These are phyloP conservation scores for Styela plicata DNA, from an alignment of 23 tunicate genomes.

Conservation along the genomic window DNA sequence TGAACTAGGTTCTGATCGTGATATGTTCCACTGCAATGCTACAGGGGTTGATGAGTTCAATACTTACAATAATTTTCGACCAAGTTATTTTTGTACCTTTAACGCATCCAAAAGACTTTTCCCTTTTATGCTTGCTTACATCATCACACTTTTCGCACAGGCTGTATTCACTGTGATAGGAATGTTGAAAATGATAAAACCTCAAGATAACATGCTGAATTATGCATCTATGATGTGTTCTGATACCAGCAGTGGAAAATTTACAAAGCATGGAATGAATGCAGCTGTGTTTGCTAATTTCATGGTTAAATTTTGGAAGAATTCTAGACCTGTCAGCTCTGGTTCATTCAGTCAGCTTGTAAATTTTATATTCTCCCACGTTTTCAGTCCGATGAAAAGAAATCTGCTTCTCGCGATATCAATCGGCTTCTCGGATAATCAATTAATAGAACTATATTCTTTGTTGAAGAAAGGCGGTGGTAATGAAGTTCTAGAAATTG, in stretches of 20 bases:
- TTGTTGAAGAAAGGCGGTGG: not conserved
- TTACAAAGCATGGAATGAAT: not conserved
- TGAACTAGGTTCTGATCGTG: not conserved
- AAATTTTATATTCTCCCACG: not conserved
- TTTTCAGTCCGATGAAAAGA: not conserved
- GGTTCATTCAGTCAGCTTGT: not conserved
- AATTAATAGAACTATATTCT: not conserved
- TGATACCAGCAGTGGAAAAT: not conserved
- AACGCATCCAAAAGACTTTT: not conserved
- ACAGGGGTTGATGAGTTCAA: not conserved
- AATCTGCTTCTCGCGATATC: not conserved
- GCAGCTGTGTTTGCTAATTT: not conserved
- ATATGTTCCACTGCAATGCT: not conserved
- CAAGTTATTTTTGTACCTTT: not conserved
- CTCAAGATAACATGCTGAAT: not conserved
- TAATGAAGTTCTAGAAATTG: not conserved
- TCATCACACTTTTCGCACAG: not conserved
- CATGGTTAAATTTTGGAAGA: not conserved
- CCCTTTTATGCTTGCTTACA: not conserved
- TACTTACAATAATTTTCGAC: not conserved
- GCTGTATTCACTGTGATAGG: not conserved
- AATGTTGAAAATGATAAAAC: not conserved
- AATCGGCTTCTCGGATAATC: not conserved
- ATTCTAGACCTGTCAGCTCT: not conserved
- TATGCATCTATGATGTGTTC: not conserved